Conservation (phyloP, 2,797 vertebrate species). For the Premnoplex brunnescens region DNA sequence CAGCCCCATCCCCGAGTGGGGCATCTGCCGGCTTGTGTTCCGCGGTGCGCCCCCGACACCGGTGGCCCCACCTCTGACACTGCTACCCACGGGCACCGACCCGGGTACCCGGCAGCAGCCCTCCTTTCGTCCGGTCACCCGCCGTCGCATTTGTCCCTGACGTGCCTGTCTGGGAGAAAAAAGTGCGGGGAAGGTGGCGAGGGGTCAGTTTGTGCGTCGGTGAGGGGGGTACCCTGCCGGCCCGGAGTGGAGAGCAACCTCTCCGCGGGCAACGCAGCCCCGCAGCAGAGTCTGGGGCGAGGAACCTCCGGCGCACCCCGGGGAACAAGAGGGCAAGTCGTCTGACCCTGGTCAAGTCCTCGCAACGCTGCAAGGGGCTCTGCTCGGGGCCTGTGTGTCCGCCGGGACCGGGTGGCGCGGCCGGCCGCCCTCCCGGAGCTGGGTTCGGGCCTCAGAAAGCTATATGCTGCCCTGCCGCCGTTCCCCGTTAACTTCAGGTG, state of each 20-base stretch:
- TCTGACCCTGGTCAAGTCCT: background rate
- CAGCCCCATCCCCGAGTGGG: background rate
- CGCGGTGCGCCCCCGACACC: background rate
- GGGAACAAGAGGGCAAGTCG: background rate
- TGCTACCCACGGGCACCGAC: background rate
- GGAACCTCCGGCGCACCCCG: background rate
- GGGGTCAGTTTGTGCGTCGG: background rate
- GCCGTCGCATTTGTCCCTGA: background rate
- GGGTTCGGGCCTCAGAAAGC: background rate
- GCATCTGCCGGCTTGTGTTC: background rate
- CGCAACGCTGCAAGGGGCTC: background rate
- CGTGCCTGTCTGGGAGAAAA: background rate
- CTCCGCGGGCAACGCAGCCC: background rate
- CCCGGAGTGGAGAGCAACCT: background rate
- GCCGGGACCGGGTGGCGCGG: too few species aligned
- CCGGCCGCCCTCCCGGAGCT: background rate
- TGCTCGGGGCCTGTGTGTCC: background rate
- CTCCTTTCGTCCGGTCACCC: too few species aligned
- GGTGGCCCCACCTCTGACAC: background rate
- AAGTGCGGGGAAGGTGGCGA: background rate
- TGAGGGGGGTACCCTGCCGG: background rate
- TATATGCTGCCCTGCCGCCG: too few species aligned
- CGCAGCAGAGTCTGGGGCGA: background rate
- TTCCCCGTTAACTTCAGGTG: background rate
- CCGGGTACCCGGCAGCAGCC: background rate